Base-by-base conservation (phyloP, 2,113 vertebrate genomes). In the Pogonocichla stellata region DNA sequence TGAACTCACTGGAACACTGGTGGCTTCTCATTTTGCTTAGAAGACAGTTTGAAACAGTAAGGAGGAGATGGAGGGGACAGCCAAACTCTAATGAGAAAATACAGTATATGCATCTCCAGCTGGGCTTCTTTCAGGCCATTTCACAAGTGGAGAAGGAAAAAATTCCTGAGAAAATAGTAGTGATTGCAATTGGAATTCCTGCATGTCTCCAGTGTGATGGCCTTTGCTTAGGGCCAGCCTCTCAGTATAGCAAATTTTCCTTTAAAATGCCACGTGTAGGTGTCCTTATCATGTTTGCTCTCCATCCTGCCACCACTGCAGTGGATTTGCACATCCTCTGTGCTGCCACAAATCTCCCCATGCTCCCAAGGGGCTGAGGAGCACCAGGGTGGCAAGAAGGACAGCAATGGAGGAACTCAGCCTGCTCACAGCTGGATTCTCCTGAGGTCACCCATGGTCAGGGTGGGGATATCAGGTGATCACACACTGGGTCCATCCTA, bases 81-180 rank as follows among this genome's bases (percentile, higher is more conserved):
- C 92, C 92, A 90, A 90, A 50, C 38, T 56, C 87, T 92, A 86
- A 93, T 86, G 72, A 96, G 82, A 93, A 96, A 94, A 92, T 79
- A 74, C 53, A 94, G 60, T 57, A 31, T 25, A 11, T 26, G 48
- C 64, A 13, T 84, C 69, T 86, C 90, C 94, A 95, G 85, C 93
- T 94, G 88, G 57, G 96, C 75, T 84, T 62, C 88, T 90, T 92
- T 90, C 80, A 74, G 88, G 61, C 80, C 88, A 64, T 88, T 96
- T 95, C 86, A 84, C 82, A 72, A 92, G 77, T 19, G 34, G 23
- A 56, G 40, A 84, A 92, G 22, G 19, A 31, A 70, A 64, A 86
- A 36, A 16, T 2, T 16, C 25, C 40, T 57, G 50, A 38, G 75
- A 86, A 89, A 77, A 40, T 26, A 54, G 23, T 19, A 62, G 51